Evolutionary conservation across 2,797 vertebrate genomes (phyloP).

Genomic region (Strix occidentalis): DNA sequence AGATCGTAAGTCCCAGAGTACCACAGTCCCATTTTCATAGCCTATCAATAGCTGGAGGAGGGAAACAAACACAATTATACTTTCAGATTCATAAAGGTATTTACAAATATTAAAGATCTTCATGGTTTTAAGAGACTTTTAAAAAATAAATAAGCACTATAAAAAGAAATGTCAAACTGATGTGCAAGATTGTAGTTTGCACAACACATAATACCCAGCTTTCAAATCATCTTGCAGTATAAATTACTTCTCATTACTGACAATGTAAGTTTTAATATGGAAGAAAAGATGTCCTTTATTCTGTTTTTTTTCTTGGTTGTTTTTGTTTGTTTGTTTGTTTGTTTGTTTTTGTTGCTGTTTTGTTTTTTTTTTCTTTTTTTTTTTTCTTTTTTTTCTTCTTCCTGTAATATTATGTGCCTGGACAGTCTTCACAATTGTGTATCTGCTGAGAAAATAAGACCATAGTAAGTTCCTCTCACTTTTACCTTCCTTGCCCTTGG

Average conservation of each 20-base stretch:
- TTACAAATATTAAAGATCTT: not conserved
- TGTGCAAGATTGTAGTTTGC: not conserved
- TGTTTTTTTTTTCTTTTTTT: fast-evolving
- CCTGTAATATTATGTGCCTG: not conserved
- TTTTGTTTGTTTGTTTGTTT: too few relatives aligned
- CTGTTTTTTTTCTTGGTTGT: not conserved
- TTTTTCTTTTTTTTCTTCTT: fast-evolving
- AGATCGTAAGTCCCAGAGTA: constrained; percentile 92
- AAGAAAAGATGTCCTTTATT: not conserved
- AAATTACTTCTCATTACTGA: not conserved
- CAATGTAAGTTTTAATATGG: not conserved
- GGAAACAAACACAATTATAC: constrained; percentile 3
- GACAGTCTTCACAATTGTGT: not conserved
- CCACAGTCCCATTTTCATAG: constrained; percentile 95
- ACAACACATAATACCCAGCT: not conserved
- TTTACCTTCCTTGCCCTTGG: not conserved
- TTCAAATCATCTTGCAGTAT: not conserved
- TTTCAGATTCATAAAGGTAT: not conserved
- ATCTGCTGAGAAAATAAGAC: not conserved
- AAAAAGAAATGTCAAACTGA: not conserved
- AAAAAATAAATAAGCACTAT: not conserved
- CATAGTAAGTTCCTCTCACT: not conserved
- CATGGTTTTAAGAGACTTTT: not conserved
- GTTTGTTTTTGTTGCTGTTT: too few relatives aligned
- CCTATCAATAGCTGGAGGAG: constrained; percentile 88